Percentiles rank a stretch among this genome's conserved stretches.
Conservation (phyloP, 64 coral and sea anemone species). For the Pocillopora damicornis region DNA sequence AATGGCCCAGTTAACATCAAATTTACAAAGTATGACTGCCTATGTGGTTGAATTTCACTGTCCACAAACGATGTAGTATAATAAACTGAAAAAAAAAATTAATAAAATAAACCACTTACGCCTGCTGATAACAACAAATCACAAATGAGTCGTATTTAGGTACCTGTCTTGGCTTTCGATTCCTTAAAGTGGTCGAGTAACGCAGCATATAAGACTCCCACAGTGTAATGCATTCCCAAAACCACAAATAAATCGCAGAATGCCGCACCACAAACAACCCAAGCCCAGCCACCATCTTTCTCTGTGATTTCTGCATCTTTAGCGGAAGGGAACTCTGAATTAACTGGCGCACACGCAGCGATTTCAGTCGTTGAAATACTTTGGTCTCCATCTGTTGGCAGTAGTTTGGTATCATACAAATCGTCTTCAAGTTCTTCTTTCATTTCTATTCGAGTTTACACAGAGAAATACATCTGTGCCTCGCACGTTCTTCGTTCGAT, state of each 20-base stretch:
- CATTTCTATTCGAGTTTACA: background rate
- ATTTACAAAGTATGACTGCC: too few species aligned
- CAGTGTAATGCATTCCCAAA: slow-evolving; percentile 84
- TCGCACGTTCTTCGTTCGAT: background rate
- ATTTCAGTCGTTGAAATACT: background rate
- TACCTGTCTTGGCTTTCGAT: slow-evolving; percentile 82
- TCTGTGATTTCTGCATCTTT: slow-evolving; percentile 30
- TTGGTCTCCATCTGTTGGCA: background rate
- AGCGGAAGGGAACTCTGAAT: slow-evolving; percentile 9
- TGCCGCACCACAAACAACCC: slow-evolving; percentile 81
- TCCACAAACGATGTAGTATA: too few species aligned
- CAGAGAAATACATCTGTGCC: too few species aligned
- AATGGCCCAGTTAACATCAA: too few species aligned
- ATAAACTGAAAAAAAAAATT: background rate
- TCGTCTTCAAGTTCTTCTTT: background rate
- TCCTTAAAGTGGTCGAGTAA: slow-evolving; percentile 80
- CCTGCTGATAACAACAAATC: background rate
- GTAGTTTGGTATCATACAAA: background rate
- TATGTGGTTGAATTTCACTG: too few species aligned
- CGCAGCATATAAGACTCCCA: slow-evolving; percentile 82
- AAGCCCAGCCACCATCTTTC: slow-evolving; percentile 81
- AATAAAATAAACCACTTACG: background rate
- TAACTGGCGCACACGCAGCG: background rate
- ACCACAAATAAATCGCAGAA: slow-evolving; percentile 92
- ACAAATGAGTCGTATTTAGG: background rate